Percentiles rank a stretch among this genome's conserved stretches.
These are phyloP conservation scores for Papilio polytes DNA, from an alignment of 1,140 invertebrate genomes.

Conservation along the genomic window DNA sequence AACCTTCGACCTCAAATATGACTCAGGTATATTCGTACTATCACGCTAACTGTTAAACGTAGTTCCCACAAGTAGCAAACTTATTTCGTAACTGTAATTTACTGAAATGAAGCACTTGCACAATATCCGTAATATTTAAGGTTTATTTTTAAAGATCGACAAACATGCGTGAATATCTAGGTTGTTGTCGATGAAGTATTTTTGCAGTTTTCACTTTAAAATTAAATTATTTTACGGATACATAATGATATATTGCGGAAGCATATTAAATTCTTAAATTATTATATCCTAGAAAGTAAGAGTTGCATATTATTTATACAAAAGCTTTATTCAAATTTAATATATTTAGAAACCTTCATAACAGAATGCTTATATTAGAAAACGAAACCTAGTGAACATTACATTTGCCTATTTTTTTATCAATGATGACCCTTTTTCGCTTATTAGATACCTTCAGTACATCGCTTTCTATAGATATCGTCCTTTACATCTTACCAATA, in stretches of 20 bases:
- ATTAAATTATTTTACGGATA: not conserved
- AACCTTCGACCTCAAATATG: not conserved
- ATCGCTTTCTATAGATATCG: too few species aligned
- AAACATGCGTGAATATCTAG: conserved; percentile 9
- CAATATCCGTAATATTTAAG: not conserved
- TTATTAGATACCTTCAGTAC: too few species aligned
- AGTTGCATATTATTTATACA: too few species aligned
- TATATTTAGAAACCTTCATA: too few species aligned
- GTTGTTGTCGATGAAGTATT: not conserved
- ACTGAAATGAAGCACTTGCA: not conserved
- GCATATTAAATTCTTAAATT: not conserved
- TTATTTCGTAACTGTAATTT: conserved; percentile 13
- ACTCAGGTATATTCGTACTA: not conserved
- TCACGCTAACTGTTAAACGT: not conserved
- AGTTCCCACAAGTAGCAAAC: conserved; percentile 16
- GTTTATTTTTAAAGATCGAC: conserved; percentile 11
- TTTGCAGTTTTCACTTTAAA: not conserved
- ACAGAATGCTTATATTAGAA: too few species aligned
- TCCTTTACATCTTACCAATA: too few species aligned
- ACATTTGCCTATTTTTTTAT: too few species aligned
- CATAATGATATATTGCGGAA: not conserved
- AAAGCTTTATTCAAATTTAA: too few species aligned
- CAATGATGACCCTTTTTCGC: too few species aligned
- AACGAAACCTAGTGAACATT: too few species aligned
- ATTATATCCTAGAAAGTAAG: too few species aligned